Base-by-base conservation (phyloP, 2,113 vertebrate species). In the Phrynocephalus versicolor region DNA sequence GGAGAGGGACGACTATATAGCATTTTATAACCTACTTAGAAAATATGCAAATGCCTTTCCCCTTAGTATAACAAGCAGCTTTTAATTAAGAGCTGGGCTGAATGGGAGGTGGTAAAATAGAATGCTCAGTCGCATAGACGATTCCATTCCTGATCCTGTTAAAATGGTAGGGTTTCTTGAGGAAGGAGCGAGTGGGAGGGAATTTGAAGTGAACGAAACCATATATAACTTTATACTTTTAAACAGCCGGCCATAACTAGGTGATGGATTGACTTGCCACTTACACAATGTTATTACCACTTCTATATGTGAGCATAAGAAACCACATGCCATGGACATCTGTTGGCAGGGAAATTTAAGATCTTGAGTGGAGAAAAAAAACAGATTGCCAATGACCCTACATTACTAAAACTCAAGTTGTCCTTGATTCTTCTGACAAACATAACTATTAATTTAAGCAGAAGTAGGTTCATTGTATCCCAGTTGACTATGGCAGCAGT, bases 11-110 rank as follows among this genome's bases (percentile, higher is more conserved):
- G n/a, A n/a, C n/a, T 79, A 86, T 69, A 82, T 0, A 80, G 65
- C 86, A 80, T 81, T 90, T 79, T 89, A 81, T 89, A 93, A 92
- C 69, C 85, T 84, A 89, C 72, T 92, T 83, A 84, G 33, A 69
- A 2, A 62, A 83, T n/a, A 57, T 45, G 76, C 37, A 45, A 15
- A 37, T 65, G 88, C 85, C 37, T 64, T 72, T 57, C 9, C n/a
- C 79, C 23, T 27, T 13, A 35, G 37, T 57, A 76, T 85, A 72
- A 30, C 80, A 58, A 85, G 83, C 10, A 81, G 79, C 87, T 62
- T 51, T 72, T n/a, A 85, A 91, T 81, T 89, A 72, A 92, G 89
- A 60, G 35, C 45, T 39, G 62, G 73, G 57, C 27, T 70, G 79
- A 62, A 90, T 87, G 21, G 23, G 27, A 67, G n/a, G n/a, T 41